Conservation (phyloP, 2,797 vertebrate genomes). For the Vireo griseus region DNA sequence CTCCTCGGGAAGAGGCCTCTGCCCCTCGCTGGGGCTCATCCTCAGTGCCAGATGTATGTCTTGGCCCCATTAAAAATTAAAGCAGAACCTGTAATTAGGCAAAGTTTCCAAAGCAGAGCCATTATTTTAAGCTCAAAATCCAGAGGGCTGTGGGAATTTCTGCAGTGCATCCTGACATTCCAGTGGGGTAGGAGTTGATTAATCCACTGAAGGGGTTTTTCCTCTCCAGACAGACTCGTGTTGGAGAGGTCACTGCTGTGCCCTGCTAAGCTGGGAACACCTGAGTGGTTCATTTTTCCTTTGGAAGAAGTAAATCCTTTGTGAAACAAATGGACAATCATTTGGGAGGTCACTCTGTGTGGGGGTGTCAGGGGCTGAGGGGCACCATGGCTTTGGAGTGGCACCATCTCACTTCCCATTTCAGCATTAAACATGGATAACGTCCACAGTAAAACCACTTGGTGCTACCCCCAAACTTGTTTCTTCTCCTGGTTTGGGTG, state of each 20-base stretch:
- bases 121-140: not conserved
- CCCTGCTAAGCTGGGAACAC: not conserved
- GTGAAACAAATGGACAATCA: not conserved
- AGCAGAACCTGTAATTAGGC: not conserved
- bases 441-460: too few relatives aligned
- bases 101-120: not conserved
- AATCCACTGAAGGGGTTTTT: not conserved
- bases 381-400: accelerated
- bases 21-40: not conserved
- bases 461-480: not conserved
- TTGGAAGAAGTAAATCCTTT: not conserved
- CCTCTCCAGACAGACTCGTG: not conserved
- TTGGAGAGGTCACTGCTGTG: not conserved
- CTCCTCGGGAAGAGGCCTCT: not conserved
- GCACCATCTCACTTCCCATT: not conserved
- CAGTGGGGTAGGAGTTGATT: not conserved
- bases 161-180: not conserved
- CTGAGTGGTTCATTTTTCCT: not conserved
- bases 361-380: not conserved
- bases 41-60: not conserved
- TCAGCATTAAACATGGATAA: too few relatives aligned
- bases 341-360: not conserved
- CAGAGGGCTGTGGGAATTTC: not conserved
- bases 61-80: not conserved
- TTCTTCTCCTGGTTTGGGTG: not conserved